Percentiles rank a stretch among this genome's conserved stretches.
These are phyloP conservation scores for Drosophila tanythrix DNA, from an alignment of 2,888 invertebrate genomes.

Conservation along the genomic window DNA sequence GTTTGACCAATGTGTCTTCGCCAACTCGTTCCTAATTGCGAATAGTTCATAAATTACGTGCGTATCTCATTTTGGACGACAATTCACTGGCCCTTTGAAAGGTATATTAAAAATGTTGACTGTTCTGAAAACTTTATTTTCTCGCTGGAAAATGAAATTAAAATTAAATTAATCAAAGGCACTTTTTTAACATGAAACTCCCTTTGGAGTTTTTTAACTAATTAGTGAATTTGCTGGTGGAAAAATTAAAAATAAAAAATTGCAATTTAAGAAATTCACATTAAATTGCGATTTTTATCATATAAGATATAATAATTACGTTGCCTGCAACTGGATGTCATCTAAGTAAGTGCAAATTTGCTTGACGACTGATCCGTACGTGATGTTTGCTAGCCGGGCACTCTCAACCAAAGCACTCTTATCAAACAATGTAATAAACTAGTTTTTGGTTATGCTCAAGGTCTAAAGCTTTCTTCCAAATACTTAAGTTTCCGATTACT, in stretches of 20 bases:
- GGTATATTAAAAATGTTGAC: neutral
- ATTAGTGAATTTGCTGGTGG: neutral
- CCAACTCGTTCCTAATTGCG: conserved; percentile 6
- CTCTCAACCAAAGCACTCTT: neutral
- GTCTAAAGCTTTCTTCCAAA: neutral
- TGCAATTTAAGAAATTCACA: neutral
- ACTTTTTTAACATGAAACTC: neutral
- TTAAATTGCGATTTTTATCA: neutral
- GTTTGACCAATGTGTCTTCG: neutral
- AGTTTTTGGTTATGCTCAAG: neutral
- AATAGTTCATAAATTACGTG: conserved; percentile 43
- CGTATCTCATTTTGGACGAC: conserved; percentile 9
- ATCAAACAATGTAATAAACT: neutral
- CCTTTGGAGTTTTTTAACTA: neutral
- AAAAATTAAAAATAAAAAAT: no score
- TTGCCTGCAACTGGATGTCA: neutral
- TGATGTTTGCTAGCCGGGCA: neutral
- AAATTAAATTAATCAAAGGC: neutral
- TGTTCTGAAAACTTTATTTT: neutral
- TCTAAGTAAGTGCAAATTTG: neutral
- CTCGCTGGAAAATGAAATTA: neutral
- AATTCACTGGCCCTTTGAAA: neutral
- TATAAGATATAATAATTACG: neutral
- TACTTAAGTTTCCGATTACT: neutral
- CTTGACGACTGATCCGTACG: neutral